Evolutionary conservation across 2,797 vertebrate genomes (phyloP).

Genomic region (Notamacropus eugenii): DNA sequence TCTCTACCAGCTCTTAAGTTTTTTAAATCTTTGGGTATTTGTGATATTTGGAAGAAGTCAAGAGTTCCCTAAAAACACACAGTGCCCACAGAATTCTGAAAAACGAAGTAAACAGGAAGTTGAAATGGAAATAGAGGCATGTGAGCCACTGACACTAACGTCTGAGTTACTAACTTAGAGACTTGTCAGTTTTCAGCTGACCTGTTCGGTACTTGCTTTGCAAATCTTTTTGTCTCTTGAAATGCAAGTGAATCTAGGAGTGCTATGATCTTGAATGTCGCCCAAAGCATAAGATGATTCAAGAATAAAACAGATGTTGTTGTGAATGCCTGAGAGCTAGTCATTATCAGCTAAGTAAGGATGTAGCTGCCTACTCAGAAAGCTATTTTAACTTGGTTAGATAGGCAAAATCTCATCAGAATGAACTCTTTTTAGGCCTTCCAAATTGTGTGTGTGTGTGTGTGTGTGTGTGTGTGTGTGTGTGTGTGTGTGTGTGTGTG

Average conservation of each 20-base stretch:
- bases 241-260: background rate
- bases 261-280: background rate
- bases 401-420: background rate
- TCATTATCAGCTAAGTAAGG: background rate
- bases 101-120: slow-evolving; percentile 10
- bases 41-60: background rate
- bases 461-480: too few species aligned
- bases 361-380: background rate
- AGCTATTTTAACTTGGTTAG: background rate
- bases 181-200: background rate
- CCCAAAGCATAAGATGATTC: background rate
- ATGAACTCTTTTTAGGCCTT: background rate
- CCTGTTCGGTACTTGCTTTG: background rate
- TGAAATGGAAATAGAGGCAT: slow-evolving; percentile 3
- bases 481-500: too few species aligned
- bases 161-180: slow-evolving; percentile 33
- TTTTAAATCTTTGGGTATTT: background rate
- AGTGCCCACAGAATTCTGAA: background rate
- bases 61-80: background rate
- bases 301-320: background rate
- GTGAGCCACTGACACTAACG: background rate
- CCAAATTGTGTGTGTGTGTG: background rate
- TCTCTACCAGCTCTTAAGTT: background rate
- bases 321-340: background rate
- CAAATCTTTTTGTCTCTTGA: background rate